Conservation (phyloP, 2,113 vertebrate species). For the Malaclemys terrapin region DNA sequence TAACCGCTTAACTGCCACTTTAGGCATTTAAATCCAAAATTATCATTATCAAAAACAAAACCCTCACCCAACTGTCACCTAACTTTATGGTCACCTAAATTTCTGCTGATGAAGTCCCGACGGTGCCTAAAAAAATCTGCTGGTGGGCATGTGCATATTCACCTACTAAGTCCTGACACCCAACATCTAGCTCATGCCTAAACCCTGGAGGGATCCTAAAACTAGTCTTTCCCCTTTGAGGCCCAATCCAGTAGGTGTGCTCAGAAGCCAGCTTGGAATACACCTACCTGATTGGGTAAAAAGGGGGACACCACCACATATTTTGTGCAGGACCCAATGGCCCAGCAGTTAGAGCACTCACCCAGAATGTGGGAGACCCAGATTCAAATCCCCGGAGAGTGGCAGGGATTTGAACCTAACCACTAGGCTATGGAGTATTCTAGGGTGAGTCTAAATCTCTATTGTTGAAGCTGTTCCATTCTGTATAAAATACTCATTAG, state of each 20-base stretch:
- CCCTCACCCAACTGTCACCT: not conserved
- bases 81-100: not conserved
- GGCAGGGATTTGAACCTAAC: not conserved
- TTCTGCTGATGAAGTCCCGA: not conserved
- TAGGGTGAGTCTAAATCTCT: not conserved
- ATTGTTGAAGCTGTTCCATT: not conserved
- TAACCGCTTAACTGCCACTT: not conserved
- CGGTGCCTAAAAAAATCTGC: not conserved
- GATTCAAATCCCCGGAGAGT: not conserved
- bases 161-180: not conserved
- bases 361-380: not conserved
- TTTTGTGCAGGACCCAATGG: not conserved
- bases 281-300: not conserved
- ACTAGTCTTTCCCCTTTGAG: not conserved
- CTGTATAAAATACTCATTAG: not conserved
- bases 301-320: too few relatives aligned
- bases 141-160: not conserved
- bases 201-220: not conserved
- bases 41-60: not conserved
- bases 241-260: not conserved
- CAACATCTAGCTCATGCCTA: not conserved
- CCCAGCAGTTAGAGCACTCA: not conserved
- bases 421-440: not conserved
- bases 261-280: not conserved
- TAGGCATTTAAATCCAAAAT: not conserved